Evolutionary conservation across 2,113 vertebrate genomes (phyloP), one percentile per base, ranked within the genome.

Genomic region (Solea solea): DNA sequence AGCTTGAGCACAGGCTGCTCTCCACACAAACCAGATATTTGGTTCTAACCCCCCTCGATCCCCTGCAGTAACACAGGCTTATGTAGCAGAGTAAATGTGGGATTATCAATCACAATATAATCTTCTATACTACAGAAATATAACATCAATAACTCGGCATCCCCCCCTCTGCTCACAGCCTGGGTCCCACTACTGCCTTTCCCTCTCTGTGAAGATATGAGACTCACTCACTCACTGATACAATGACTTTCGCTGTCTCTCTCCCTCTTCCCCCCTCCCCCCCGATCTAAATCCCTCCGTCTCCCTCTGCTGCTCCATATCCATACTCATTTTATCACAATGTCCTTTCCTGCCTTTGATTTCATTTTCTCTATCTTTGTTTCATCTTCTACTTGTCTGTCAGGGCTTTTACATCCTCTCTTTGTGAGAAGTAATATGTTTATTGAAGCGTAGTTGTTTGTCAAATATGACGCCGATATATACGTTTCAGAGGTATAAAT

Each of bases 71-170:
- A 40, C 49, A 59, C 13, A 48, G 42, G 48, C 8, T 40, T 9
- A 10, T 39, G 45, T 41, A 59, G 21, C 13, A 13, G 0, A 54
- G 64, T 13, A 48, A 46, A 48, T 48, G 45, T 12, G 45, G 14
- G 45, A 9, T 48, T 61, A 65, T 74, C 42, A 72, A 46, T 40
- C 50, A 45, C 56, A 72, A 62, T 25, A 60, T 48, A 58, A 72
- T 64, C 41, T 65, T 21, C 44, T 70, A 7, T 9, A 44, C 67
- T 39, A 69, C 48, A 77, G 25, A 64, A 74, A 52, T 27, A 9
- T 40, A 65, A 12, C 49, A 70, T 81, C 84, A 81, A 15, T 85
- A 78, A 77, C 59, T 52, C 72, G 51, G 64, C 54, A 54, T 54
- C 69, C 12, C 50, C 74, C 21, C 73, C 69, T 72, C 56, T 58